A percentile compares a stretch with the other conserved stretches of the same genome.
phyloP scores from a whole-genome alignment of 2,797 vertebrate species.

The Phalloptychus januarius region DNA sequence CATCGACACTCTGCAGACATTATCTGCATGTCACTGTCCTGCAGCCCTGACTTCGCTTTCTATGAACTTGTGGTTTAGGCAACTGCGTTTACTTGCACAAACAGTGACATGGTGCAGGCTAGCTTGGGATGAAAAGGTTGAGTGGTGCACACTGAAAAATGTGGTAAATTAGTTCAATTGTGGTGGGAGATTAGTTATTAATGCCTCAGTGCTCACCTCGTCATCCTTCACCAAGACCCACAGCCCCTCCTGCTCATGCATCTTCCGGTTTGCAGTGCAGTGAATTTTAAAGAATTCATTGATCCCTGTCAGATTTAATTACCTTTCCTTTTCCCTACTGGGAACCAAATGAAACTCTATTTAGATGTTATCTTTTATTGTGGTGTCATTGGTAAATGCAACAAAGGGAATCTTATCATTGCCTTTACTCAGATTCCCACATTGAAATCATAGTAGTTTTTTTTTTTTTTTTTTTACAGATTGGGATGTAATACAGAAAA shows the following conservation, averaged over 20 bases:
- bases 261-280: neutral
- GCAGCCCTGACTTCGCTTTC: neutral
- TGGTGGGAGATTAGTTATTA: constrained; percentile 64
- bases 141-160: constrained; percentile 51
- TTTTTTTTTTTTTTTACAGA: neutral
- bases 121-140: constrained; percentile 12
- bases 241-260: neutral
- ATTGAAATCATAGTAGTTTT: neutral
- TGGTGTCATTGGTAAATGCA: neutral
- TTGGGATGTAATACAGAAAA: too few species aligned
- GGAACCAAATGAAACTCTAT: constrained; percentile 6
- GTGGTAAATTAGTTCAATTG: constrained; percentile 65
- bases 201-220: constrained; percentile 11
- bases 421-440: neutral
- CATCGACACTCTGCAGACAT: constrained; percentile 26
- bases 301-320: constrained; percentile 30
- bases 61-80: constrained; percentile 1
- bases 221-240: neutral
- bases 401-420: neutral
- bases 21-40: constrained; percentile 39
- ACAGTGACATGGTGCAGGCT: neutral
- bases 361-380: constrained; percentile 11
- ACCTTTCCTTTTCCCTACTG: constrained; percentile 14
- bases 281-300: constrained; percentile 32
- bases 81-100: neutral